phyloP scores from a whole-genome alignment of 2,113 vertebrate genomes.

The Peromyscus leucopus region DNA sequence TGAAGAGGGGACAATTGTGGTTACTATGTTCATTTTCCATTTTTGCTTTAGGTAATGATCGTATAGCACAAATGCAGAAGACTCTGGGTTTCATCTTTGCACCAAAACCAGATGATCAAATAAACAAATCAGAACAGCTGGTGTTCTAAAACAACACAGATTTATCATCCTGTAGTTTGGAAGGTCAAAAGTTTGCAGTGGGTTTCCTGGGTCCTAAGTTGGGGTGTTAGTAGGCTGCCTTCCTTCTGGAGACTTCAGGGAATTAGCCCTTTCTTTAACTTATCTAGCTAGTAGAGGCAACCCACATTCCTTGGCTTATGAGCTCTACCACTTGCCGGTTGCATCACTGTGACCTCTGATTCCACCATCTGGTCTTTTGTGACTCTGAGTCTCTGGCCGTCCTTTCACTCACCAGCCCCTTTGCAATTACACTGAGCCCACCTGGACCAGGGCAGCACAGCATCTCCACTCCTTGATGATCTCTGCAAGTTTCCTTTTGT shows the following conservation, averaged over 20 bases:
- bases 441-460: neutral
- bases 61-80: too few relatives aligned
- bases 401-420: neutral
- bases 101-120: neutral
- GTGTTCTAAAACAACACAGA: neutral
- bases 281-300: neutral
- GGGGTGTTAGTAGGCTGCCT: neutral
- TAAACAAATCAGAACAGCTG: neutral
- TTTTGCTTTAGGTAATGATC: neutral
- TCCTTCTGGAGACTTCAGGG: neutral
- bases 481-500: neutral
- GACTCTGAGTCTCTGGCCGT: neutral
- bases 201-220: conserved; percentile 2
- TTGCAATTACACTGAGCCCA: neutral
- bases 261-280: neutral
- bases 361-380: neutral
- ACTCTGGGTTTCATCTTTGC: neutral
- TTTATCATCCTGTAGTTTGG: neutral
- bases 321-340: neutral
- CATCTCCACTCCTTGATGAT: neutral
- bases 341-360: neutral
- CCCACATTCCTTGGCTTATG: neutral
- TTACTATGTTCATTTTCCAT: neutral
- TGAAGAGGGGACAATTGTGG: neutral
- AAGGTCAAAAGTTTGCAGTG: conserved; percentile 17